A percentile compares a stretch with the other conserved stretches of the same genome.
These are phyloP conservation scores for Deroplatys truncata DNA, from an alignment of 2,888 invertebrate genomes.

Conservation along the genomic window DNA sequence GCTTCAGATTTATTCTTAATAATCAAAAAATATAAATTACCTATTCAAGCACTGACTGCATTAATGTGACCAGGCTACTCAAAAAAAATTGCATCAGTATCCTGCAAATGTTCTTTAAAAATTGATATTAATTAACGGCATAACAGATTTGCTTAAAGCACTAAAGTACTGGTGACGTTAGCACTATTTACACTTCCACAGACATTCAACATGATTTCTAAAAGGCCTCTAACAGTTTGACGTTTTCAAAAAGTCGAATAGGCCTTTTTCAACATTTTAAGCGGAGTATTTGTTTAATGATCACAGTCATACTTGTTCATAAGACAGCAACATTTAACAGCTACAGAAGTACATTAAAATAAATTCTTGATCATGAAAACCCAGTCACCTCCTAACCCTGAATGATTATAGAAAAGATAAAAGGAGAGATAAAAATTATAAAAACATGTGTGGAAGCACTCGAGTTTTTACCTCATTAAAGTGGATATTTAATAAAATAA, in stretches of 20 bases:
- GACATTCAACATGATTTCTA: not conserved
- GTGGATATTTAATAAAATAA: not conserved
- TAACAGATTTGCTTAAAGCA: not conserved
- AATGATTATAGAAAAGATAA: not conserved
- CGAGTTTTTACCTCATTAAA: not conserved
- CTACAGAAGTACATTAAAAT: not conserved
- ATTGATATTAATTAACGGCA: not conserved
- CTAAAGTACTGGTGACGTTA: not conserved
- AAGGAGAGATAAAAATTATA: not conserved
- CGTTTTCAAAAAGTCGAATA: not conserved
- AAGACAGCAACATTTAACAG: not conserved
- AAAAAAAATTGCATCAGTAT: not conserved
- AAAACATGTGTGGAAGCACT: not conserved
- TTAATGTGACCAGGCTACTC: not conserved
- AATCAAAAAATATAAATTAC: not conserved
- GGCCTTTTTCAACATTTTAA: not conserved
- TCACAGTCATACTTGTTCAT: not conserved
- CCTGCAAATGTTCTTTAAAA: not conserved
- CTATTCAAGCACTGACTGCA: not conserved
- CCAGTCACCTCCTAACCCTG: not conserved
- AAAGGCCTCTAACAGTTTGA: not conserved
- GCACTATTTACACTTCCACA: not conserved
- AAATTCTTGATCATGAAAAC: not conserved
- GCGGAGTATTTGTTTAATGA: not conserved
- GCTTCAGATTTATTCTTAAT: not conserved